These are phyloP conservation scores for Zosterops lateralis DNA, from an alignment of 2,113 vertebrate genomes.

Conservation along the genomic window DNA sequence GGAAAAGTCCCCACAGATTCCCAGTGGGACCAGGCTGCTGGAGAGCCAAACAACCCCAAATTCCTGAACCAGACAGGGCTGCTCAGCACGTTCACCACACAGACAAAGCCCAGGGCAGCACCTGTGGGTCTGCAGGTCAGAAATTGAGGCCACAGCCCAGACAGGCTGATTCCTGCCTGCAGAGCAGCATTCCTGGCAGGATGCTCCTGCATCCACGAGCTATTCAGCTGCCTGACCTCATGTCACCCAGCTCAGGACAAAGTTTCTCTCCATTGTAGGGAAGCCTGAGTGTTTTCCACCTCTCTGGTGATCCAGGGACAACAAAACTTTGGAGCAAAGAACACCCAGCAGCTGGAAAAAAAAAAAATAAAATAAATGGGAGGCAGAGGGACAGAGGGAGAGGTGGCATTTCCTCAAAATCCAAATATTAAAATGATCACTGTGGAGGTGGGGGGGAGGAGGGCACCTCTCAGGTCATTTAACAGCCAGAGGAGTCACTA, in stretches of 20 bases:
- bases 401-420: neutral
- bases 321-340: neutral
- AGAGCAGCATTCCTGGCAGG: neutral
- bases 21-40: neutral
- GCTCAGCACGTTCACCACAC: neutral
- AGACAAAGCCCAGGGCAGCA: neutral
- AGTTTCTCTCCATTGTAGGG: neutral
- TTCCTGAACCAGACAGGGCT: neutral
- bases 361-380: neutral
- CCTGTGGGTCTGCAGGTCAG: neutral
- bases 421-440: too few relatives aligned
- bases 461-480: constrained; percentile 21
- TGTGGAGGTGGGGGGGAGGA: neutral
- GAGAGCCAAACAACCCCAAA: neutral
- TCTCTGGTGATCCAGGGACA: neutral
- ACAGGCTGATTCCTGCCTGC: neutral
- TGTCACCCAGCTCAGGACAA: neutral
- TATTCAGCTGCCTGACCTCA: neutral
- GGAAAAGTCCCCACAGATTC: neutral
- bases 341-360: neutral
- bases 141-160: constrained; percentile 5
- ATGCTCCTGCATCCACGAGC: neutral
- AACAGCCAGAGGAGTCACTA: constrained; percentile 55
- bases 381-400: neutral
- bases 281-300: neutral